Conservation (phyloP, 2,888 invertebrate species). For the Tetrapedia diversipes region DNA sequence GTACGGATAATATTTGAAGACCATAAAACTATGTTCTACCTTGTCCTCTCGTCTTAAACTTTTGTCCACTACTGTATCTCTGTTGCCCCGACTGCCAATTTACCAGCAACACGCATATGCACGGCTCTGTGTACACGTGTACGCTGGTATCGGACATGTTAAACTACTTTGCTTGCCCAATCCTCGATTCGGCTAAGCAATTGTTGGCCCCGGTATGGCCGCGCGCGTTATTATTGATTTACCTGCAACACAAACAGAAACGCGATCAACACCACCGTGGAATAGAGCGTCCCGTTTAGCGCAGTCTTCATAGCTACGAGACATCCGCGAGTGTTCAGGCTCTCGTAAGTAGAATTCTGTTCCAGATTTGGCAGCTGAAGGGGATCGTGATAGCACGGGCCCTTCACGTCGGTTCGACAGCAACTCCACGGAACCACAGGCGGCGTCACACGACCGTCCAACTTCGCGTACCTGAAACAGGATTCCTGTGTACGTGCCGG, state of each 20-base stretch:
- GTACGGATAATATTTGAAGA: no score
- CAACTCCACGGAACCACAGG: constrained; percentile 86
- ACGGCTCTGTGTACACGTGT: no score
- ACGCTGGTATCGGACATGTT: no score
- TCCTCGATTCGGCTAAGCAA: neutral
- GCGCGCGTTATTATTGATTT: constrained; percentile 47
- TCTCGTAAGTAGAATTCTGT: constrained; percentile 68
- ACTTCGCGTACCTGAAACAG: constrained; percentile 82
- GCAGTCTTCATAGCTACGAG: constrained; percentile 60
- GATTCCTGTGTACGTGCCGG: constrained; percentile 50
- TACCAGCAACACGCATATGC: no score
- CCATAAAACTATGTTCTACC: no score
- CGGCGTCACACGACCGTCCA: constrained; percentile 83
- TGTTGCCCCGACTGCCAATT: no score
- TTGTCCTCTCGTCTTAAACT: no score
- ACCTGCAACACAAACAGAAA: constrained; percentile 60
- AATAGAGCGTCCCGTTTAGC: constrained; percentile 59
- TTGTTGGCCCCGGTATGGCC: neutral
- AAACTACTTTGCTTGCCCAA: no score
- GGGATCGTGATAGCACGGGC: constrained; percentile 87
- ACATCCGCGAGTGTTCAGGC: constrained; percentile 61
- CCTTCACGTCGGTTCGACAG: constrained; percentile 85
- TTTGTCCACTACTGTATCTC: no score
- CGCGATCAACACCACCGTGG: constrained; percentile 49
- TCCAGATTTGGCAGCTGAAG: constrained; percentile 83